Conservation (phyloP, 2,797 vertebrate genomes). For the Acomys russatus region DNA sequence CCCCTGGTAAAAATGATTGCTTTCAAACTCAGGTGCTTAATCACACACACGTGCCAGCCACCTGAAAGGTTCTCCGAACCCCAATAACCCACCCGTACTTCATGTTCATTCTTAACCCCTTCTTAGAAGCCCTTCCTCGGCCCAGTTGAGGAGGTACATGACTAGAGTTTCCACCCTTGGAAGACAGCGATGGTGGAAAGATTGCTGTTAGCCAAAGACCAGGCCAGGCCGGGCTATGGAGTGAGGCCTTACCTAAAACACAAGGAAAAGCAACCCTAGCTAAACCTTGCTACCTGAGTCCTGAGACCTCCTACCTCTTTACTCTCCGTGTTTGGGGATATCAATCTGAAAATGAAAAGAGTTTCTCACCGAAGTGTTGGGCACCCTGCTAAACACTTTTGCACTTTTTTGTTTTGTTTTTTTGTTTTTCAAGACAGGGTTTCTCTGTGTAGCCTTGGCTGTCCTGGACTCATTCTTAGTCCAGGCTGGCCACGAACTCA, state of each 20-base stretch:
- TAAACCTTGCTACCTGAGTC: not conserved
- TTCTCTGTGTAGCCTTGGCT: too few relatives aligned
- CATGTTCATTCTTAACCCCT: not conserved
- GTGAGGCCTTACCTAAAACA: not conserved
- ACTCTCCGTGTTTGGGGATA: not conserved
- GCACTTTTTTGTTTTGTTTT: conserved; percentile 28
- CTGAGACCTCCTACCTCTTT: not conserved
- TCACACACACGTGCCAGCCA: not conserved
- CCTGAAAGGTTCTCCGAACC: not conserved
- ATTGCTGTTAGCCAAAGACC: not conserved
- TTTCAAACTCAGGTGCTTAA: not conserved
- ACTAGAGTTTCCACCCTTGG: not conserved
- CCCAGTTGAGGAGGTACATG: not conserved
- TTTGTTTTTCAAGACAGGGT: too few relatives aligned
- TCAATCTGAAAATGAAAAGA: conserved; percentile 63
- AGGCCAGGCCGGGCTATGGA: too few relatives aligned
- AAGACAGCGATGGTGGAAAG: not conserved
- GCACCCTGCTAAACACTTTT: conserved; percentile 50
- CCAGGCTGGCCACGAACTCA: too few relatives aligned
- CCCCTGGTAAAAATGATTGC: not conserved
- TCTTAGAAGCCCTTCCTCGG: conserved; percentile 27
- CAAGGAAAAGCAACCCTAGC: not conserved
- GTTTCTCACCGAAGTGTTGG: conserved; percentile 50
- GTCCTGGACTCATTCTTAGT: too few relatives aligned
- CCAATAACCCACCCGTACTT: not conserved